These are phyloP conservation scores for Epistrophe eligans DNA, from an alignment of 2,888 invertebrate genomes.

Conservation along the genomic window DNA sequence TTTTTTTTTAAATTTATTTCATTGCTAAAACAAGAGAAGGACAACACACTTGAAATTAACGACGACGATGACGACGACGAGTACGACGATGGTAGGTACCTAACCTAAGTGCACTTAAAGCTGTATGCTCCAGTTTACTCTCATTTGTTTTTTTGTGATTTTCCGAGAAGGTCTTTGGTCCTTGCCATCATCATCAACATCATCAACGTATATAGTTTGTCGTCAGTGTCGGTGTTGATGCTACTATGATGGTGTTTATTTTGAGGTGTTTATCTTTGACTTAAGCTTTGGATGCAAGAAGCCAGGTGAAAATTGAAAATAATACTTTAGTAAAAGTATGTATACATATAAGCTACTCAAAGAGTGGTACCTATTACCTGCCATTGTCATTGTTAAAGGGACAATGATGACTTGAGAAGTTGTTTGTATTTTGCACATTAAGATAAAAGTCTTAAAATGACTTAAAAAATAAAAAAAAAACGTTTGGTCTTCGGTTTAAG, in stretches of 20 bases:
- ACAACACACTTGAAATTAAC: conserved; percentile 71
- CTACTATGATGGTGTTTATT: conserved; percentile 36
- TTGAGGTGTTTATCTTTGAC: conserved; percentile 64
- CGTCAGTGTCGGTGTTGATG: not conserved
- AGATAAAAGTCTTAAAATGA: conserved; percentile 9
- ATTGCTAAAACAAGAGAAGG: conserved; percentile 50
- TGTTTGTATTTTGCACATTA: conserved; percentile 13
- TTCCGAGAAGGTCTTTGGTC: conserved; percentile 20
- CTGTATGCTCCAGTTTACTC: conserved; percentile 41
- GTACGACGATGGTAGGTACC: not conserved
- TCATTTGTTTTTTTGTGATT: not conserved
- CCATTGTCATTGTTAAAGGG: not conserved
- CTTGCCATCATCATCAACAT: conserved; percentile 14
- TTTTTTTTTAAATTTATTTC: conserved; percentile 58
- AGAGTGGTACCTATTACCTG: not conserved
- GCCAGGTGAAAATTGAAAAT: conserved; percentile 41
- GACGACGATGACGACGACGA: conserved; percentile 32
- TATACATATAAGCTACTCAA: too few relatives aligned
- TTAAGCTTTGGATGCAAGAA: conserved; percentile 31
- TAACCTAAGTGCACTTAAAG: conserved; percentile 57
- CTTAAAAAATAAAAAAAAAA: not conserved
- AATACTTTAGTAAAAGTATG: not conserved
- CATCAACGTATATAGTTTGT: not conserved
- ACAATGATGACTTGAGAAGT: not conserved
- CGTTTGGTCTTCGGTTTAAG: not conserved